Evolutionary conservation across 2,113 vertebrate genomes (phyloP), one percentile per base, ranked within the genome.

Genomic region (Sylvilagus bachmani): DNA sequence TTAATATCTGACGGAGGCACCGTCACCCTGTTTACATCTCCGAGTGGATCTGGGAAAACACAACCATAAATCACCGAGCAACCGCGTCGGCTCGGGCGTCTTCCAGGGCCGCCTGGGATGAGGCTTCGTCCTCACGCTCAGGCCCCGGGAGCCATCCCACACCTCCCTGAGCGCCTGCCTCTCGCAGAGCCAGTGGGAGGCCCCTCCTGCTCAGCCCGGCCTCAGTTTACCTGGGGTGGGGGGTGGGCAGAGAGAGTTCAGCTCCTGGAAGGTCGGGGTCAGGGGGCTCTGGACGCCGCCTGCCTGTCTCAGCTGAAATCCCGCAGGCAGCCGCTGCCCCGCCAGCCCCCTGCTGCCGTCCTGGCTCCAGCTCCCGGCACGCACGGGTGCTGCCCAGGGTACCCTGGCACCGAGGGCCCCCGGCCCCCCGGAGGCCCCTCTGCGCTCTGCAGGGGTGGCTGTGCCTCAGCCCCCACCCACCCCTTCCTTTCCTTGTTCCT

Each of bases 11-110:
- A 67, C 2, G 14, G 86, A 94, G 91, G 49, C 94, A 70, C 94
- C 66, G 71, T 81, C 94, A 86, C 95, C 82, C 73, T 89, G 95
- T 82, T 93, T 95, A 86, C 95, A 44, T 96, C 92, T 90, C 29
- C 0, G 67, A 77, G 19, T 44, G 87, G 96, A 90, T 82, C 90
- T 90, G 78, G 67, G 89, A 90, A 70, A 82, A 82, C 36, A 49
- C 49, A n/a, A 6, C 86, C 33, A 58, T 51, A 83, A 49, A 73
- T 87, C 81, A 77, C 17, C 38, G 58, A 0, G 1, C 19, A 93
- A 70, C 12, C 14, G 55, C 17, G 55, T 17, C 19, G 55, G 55
- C 55, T 58, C 55, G 55, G 70, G 6, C 1, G 8, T 6, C 38
- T 13, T 22, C n/a, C 12, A 0, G 49, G 49, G 58, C 51, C 13